phyloP scores from a whole-genome alignment of 2,888 invertebrate species.

The Drosophila nr. perissopoda region DNA sequence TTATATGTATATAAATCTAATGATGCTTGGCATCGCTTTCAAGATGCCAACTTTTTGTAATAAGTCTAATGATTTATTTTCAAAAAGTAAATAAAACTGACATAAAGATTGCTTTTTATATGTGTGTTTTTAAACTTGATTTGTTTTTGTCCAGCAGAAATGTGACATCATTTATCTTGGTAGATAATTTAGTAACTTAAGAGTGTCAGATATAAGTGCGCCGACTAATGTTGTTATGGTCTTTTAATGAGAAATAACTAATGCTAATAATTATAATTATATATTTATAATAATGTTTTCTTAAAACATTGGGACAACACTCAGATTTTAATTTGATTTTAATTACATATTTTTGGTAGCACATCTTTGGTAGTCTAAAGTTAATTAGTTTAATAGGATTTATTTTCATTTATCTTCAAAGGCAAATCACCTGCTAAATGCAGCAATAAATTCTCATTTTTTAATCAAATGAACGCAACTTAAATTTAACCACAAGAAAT shows the following conservation, averaged over 20 bases:
- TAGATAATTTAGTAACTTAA: background rate
- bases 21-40: too few species aligned
- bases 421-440: background rate
- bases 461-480: slow-evolving; percentile 11
- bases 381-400: background rate
- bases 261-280: background rate
- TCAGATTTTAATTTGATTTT: background rate
- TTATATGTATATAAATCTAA: slow-evolving; percentile 26
- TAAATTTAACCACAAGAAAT: slow-evolving; percentile 17
- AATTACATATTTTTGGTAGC: background rate
- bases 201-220: background rate
- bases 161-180: background rate
- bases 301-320: background rate
- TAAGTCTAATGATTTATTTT: background rate
- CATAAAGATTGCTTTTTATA: background rate
- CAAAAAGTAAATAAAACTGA: background rate
- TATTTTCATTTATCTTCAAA: background rate
- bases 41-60: background rate
- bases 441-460: slow-evolving; percentile 7
- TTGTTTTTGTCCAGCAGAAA: background rate
- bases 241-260: background rate
- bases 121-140: background rate
- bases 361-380: background rate
- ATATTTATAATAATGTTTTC: background rate
- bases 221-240: background rate